Evolutionary conservation across 2,888 invertebrate genomes (phyloP).

Genomic region (Agrypnus murinus): DNA sequence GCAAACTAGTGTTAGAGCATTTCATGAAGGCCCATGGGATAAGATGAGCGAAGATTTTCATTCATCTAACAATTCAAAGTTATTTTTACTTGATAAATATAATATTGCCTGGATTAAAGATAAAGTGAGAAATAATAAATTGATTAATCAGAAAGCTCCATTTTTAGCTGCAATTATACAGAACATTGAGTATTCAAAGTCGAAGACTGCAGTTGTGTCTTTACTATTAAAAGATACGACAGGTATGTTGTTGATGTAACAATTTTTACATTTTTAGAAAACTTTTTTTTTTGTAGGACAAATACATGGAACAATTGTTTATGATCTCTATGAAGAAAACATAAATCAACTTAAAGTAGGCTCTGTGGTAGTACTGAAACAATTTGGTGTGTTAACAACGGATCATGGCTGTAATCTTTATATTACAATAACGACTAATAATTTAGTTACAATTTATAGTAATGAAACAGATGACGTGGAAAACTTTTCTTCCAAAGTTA

Average conservation of each 20-base stretch:
- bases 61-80: not conserved
- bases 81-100: constrained; percentile 58
- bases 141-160: constrained; percentile 63
- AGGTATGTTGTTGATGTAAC: constrained; percentile 54
- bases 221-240: constrained; percentile 63
- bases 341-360: constrained; percentile 58
- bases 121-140: constrained; percentile 56
- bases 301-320: constrained; percentile 63
- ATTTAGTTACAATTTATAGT: constrained; percentile 63
- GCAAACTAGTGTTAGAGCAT: constrained; percentile 58
- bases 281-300: constrained; percentile 59
- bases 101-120: constrained; percentile 65
- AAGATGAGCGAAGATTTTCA: constrained; percentile 59
- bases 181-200: constrained; percentile 56
- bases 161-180: constrained; percentile 65
- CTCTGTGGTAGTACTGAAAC: constrained; percentile 63
- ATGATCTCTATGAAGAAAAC: constrained; percentile 63
- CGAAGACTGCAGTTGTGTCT: constrained; percentile 58
- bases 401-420: constrained; percentile 59
- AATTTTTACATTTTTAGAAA: not conserved
- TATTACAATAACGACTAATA: constrained; percentile 64
- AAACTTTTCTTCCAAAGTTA: not conserved
- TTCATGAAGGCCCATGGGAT: constrained; percentile 61
- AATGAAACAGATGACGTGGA: not conserved
- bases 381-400: constrained; percentile 62